Evolutionary conservation across 2,888 invertebrate species (phyloP).

Genomic region (Eupithecia insigniata): DNA sequence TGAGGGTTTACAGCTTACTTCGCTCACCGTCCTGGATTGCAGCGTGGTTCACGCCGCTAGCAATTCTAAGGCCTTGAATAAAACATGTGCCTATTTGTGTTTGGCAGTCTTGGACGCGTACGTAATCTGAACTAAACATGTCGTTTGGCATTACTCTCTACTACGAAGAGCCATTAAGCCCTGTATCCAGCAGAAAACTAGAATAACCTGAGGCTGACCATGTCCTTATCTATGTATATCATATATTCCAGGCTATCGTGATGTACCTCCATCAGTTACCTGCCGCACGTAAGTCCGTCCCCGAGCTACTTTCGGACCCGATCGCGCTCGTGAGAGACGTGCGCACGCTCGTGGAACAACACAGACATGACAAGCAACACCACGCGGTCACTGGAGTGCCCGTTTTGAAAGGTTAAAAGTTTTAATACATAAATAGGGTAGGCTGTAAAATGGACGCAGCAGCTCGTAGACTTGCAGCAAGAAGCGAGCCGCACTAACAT

Average conservation of each 20-base stretch:
- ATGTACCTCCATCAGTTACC: slow-evolving; percentile 96
- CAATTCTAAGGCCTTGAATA: too few species aligned
- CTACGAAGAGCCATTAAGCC: neutral
- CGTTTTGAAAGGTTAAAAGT: slow-evolving; percentile 83
- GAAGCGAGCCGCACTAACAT: too few species aligned
- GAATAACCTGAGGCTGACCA: neutral
- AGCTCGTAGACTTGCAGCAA: too few species aligned
- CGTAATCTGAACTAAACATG: neutral
- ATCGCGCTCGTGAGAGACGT: slow-evolving; percentile 95
- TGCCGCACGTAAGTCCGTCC: slow-evolving; percentile 95
- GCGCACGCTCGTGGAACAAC: slow-evolving; percentile 93
- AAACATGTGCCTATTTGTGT: too few species aligned
- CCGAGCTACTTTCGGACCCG: slow-evolving; percentile 94
- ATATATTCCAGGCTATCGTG: slow-evolving; percentile 88
- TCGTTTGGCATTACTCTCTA: neutral
- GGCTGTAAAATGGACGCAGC: too few species aligned
- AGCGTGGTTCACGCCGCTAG: too few species aligned
- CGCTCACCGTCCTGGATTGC: too few species aligned
- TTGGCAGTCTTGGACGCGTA: too few species aligned
- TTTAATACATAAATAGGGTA: too few species aligned
- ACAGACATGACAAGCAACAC: slow-evolving; percentile 93
- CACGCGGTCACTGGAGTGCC: slow-evolving; percentile 93
- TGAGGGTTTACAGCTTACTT: too few species aligned
- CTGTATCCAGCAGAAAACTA: neutral
- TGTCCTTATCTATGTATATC: neutral